Evolutionary conservation across 1,140 invertebrate species (phyloP).

Genomic region (Cecropterus lyciades): DNA sequence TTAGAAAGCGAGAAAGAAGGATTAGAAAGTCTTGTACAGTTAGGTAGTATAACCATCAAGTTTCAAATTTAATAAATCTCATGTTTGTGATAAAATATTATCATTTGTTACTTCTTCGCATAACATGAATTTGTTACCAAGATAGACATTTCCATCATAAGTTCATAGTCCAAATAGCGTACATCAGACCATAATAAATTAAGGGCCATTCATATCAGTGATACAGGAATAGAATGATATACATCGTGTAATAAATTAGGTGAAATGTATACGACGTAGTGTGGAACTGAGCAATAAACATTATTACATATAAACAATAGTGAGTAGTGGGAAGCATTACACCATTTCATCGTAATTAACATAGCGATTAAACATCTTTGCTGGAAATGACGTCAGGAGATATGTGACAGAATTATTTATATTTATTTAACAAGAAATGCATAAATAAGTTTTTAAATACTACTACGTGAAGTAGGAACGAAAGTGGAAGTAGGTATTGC

Average conservation of each 20-base stretch:
- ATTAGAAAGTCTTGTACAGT: too few relatives aligned
- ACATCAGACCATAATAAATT: slow-evolving; percentile 18
- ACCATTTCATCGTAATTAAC: neutral
- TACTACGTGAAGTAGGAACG: too few relatives aligned
- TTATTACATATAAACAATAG: slow-evolving; percentile 6
- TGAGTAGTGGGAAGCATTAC: neutral
- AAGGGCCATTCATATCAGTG: slow-evolving; percentile 17
- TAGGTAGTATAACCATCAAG: neutral
- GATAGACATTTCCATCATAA: slow-evolving; percentile 7
- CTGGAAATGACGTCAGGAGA: too few relatives aligned
- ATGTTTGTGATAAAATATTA: neutral
- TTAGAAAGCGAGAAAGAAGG: too few relatives aligned
- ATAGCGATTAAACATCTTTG: neutral
- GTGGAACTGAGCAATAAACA: slow-evolving; percentile 16
- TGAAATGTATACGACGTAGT: neutral
- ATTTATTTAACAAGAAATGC: too few relatives aligned
- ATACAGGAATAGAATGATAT: neutral
- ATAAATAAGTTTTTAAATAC: too few relatives aligned
- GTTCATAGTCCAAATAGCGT: slow-evolving; percentile 9
- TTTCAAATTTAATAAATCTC: neutral
- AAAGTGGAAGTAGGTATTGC: too few relatives aligned
- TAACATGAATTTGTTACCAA: slow-evolving; percentile 2
- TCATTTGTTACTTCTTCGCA: neutral
- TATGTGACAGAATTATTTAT: too few relatives aligned
- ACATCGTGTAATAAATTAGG: slow-evolving; percentile 14